Evolutionary conservation across 2,888 invertebrate genomes (phyloP).

Genomic region (Loripinus fragilis): DNA sequence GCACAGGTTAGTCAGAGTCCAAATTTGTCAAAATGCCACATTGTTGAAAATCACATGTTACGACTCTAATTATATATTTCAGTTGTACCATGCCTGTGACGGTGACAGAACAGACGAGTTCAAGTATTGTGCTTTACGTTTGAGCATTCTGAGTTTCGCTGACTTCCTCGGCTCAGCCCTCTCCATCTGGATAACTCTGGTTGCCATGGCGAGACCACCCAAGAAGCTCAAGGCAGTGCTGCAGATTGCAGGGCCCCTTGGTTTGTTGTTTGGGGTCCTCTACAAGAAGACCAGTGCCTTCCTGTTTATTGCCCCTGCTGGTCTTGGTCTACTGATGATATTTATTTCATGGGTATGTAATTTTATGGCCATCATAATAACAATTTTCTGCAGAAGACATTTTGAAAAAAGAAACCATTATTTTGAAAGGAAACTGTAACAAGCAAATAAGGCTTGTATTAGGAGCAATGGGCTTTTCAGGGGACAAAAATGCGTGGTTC

Average conservation of each 20-base stretch:
- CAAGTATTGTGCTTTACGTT: constrained; percentile 90
- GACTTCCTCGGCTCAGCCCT: constrained; percentile 94
- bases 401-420: too few species aligned
- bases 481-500: too few species aligned
- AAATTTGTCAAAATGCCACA: too few species aligned
- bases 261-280: constrained; percentile 91
- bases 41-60: too few species aligned
- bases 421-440: too few species aligned
- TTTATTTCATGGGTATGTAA: constrained; percentile 88
- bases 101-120: constrained; percentile 86
- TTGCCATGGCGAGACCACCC: constrained; percentile 91
- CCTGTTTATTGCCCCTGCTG: constrained; percentile 90
- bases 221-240: constrained; percentile 85
- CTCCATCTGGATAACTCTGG: constrained; percentile 94
- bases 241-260: constrained; percentile 90
- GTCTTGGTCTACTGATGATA: constrained; percentile 88
- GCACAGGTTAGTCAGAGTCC: too few species aligned
- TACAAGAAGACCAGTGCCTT: constrained; percentile 92
- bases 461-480: too few species aligned
- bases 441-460: too few species aligned
- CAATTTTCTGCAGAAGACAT: too few species aligned
- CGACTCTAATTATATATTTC: too few species aligned
- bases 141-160: constrained; percentile 91
- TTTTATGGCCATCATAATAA: too few species aligned
- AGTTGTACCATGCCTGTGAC: constrained; percentile 95